Evolutionary conservation across 2,113 vertebrate species (phyloP).

Genomic region (Corythornis vintsioides): DNA sequence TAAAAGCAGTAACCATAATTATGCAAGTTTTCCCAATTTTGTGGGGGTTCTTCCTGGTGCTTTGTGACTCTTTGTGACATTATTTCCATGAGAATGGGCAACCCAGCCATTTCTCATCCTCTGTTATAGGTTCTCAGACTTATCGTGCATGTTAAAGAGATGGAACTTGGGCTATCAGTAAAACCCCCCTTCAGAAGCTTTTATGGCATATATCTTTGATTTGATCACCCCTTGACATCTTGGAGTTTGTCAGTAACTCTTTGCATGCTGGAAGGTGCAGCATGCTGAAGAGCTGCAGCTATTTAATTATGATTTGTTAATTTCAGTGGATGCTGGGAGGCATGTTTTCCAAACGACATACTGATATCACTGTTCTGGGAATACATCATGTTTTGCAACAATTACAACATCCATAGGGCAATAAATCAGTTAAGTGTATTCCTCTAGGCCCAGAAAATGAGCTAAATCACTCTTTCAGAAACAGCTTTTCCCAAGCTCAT

Average conservation of each 20-base stretch:
- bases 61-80: background rate
- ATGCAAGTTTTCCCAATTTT: background rate
- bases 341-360: slow-evolving; percentile 57
- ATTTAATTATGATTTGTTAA: slow-evolving; percentile 50
- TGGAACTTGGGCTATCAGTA: background rate
- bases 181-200: background rate
- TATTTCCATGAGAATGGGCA: background rate
- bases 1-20: background rate
- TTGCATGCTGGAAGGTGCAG: slow-evolving; percentile 8
- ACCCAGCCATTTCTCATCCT: background rate
- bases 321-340: slow-evolving; percentile 46
- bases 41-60: background rate
- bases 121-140: background rate
- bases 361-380: slow-evolving; percentile 55
- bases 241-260: slow-evolving; percentile 42
- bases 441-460: slow-evolving; percentile 47
- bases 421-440: slow-evolving; percentile 44
- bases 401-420: slow-evolving; percentile 53
- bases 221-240: background rate
- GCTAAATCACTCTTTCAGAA: slow-evolving; percentile 40
- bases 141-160: background rate
- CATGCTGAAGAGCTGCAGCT: background rate
- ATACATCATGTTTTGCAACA: slow-evolving; percentile 59
- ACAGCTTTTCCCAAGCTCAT: slow-evolving; percentile 17
- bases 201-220: background rate